These are phyloP conservation scores for Amphiprion percula DNA, from an alignment of 2,113 vertebrate genomes.

Conservation along the genomic window DNA sequence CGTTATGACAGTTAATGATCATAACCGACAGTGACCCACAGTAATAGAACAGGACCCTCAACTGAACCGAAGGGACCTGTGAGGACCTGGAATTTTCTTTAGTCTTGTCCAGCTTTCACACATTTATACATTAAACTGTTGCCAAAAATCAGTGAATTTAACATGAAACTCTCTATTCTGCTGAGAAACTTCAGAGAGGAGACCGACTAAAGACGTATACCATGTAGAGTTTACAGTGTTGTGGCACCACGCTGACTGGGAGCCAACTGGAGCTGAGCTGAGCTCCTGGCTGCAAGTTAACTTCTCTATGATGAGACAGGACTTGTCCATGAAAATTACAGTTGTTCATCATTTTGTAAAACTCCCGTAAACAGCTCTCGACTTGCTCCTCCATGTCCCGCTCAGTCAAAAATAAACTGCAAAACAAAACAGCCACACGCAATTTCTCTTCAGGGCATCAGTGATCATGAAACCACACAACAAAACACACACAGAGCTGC, in stretches of 20 bases:
- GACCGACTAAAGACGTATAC: not conserved
- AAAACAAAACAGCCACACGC: constrained; percentile 26
- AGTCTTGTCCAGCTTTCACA: not conserved
- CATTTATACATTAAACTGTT: not conserved
- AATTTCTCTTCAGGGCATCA: constrained; percentile 13
- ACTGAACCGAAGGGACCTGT: too few species aligned
- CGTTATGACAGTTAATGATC: not conserved
- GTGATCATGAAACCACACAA: not conserved
- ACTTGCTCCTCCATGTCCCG: not conserved
- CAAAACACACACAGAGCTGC: not conserved
- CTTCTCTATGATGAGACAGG: not conserved
- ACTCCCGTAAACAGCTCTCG: constrained; percentile 17
- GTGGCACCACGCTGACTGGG: not conserved
- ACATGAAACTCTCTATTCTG: not conserved
- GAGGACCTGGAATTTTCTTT: not conserved
- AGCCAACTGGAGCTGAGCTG: constrained; percentile 18
- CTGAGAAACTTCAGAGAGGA: not conserved
- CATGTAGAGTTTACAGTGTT: not conserved
- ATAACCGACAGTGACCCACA: too few species aligned
- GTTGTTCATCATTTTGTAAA: constrained; percentile 8
- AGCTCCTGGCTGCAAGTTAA: constrained; percentile 12
- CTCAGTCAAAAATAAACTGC: constrained; percentile 14
- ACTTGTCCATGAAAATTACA: constrained; percentile 18
- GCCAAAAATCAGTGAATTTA: not conserved
- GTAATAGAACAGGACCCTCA: not conserved